Evolutionary conservation across 1,140 invertebrate genomes (phyloP), one percentile per base, ranked within the genome.

Genomic region (Magallana angulata): DNA sequence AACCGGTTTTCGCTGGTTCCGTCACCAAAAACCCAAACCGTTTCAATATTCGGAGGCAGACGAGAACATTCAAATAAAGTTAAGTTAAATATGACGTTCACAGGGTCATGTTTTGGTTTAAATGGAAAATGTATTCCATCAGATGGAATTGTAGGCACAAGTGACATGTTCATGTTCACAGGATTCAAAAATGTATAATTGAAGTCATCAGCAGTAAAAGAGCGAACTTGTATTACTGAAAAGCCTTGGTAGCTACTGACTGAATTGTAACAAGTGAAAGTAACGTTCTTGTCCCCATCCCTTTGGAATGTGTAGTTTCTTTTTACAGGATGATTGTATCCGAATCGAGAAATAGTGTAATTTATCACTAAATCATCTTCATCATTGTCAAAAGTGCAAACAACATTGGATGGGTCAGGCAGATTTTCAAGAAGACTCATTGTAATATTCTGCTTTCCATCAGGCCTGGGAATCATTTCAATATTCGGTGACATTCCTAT

Each of bases 381-480:
- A 60, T 76, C 68, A 24, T 62, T 85, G 64, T 58, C 85, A 57
- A 88, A 88, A 4, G 80, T 60, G 36, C 87, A 88, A 1, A 84
- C 58, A 0, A 88, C 84, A 59, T 88, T 84, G 11, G 87, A 85
- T 60, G 87, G 87, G 60, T 48, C 81, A 18, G 87, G 84, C 14
- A 82, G 18, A 14, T 82, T n/a, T 36, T 68, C 57, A 0, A 81
- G 59, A 84, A 88, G 71, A 18, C 57, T 76, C 57, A 88, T 60
- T 7, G 24, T 76, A 30, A 88, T 71, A 24, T 58, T 58, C 60
- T 85, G 62, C 48, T 57, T 6, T n/a, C 87, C 87, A 56, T 88
- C 87, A 56, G 87, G 87, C n/a, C 64, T 58, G 3, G 87, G 87
- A 48, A 88, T 83, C 58, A 64, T 76, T 68, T 60, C 24, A 24